Conservation (phyloP, 64 coral and sea anemone species). For the Stylophora pistillata region DNA sequence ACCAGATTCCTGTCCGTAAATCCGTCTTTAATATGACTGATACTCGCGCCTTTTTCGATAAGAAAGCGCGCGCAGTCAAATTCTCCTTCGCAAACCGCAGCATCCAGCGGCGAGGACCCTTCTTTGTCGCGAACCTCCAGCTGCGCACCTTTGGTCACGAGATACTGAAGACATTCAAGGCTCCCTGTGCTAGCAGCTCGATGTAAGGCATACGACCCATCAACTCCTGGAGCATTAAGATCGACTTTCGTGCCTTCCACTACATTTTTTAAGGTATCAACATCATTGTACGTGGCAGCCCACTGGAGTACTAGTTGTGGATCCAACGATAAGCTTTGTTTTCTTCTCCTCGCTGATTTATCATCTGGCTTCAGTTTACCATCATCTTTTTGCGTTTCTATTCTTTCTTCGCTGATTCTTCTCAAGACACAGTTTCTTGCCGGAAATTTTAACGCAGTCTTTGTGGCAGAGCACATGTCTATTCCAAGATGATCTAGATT, state of each 20-base stretch:
- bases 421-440: not conserved
- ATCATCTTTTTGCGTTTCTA: not conserved
- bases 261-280: conserved; percentile 62
- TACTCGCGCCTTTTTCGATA: conserved; percentile 79
- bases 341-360: not conserved
- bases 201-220: conserved; percentile 78
- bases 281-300: conserved; percentile 73
- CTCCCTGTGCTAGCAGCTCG: conserved; percentile 81
- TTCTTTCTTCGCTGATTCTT: conserved; percentile 6
- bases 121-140: conserved; percentile 69
- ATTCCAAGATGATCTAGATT: not conserved
- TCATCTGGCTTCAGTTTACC: not conserved
- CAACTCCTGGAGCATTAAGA: conserved; percentile 62
- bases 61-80: conserved; percentile 83
- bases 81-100: conserved; percentile 75
- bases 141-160: conserved; percentile 65
- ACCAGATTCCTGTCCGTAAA: conserved; percentile 48
- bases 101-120: conserved; percentile 68
- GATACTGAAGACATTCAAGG: conserved; percentile 73
- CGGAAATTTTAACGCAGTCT: conserved; percentile 10
- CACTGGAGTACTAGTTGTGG: conserved; percentile 76
- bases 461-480: conserved; percentile 7
- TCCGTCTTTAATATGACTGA: conserved; percentile 71
- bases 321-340: conserved; percentile 70
- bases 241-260: conserved; percentile 59